These are phyloP conservation scores for Drosophila austrosaltans DNA, from an alignment of 2,888 invertebrate species.

Conservation along the genomic window DNA sequence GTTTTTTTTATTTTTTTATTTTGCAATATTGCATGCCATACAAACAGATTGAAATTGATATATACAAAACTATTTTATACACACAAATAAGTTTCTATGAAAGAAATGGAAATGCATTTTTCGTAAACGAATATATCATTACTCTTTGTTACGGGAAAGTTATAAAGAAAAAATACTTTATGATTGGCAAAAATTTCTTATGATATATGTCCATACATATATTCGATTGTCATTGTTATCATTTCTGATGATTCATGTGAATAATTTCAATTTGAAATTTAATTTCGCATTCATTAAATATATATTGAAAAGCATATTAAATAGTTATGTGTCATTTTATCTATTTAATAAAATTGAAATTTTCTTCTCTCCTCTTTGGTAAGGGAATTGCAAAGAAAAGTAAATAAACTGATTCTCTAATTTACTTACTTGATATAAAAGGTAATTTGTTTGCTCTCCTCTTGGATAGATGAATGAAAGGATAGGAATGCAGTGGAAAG, in stretches of 20 bases:
- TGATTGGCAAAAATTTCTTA: too few relatives aligned
- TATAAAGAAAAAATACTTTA: too few relatives aligned
- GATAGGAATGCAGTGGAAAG: not conserved
- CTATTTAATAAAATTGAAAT: too few relatives aligned
- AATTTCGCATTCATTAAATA: too few relatives aligned
- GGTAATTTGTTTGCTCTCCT: not conserved
- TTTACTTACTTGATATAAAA: slow-evolving; percentile 1
- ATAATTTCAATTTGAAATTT: too few relatives aligned
- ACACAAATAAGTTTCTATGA: not conserved
- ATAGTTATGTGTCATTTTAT: too few relatives aligned
- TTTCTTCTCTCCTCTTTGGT: too few relatives aligned
- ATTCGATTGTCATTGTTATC: too few relatives aligned
- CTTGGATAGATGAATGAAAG: not conserved
- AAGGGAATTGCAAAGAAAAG: not conserved
- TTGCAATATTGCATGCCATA: slow-evolving; percentile 40
- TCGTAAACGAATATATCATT: not conserved
- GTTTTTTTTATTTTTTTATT: slow-evolving; percentile 11
- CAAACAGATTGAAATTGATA: slow-evolving; percentile 7
- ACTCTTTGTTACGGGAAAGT: not conserved
- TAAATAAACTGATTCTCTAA: not conserved
- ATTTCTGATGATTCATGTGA: too few relatives aligned
- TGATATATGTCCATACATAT: too few relatives aligned
- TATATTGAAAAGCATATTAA: too few relatives aligned
- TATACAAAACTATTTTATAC: too few relatives aligned
- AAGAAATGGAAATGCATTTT: slow-evolving; percentile 2